phyloP scores from a whole-genome alignment of 2,888 invertebrate species.

The Nymphalis c-album region DNA sequence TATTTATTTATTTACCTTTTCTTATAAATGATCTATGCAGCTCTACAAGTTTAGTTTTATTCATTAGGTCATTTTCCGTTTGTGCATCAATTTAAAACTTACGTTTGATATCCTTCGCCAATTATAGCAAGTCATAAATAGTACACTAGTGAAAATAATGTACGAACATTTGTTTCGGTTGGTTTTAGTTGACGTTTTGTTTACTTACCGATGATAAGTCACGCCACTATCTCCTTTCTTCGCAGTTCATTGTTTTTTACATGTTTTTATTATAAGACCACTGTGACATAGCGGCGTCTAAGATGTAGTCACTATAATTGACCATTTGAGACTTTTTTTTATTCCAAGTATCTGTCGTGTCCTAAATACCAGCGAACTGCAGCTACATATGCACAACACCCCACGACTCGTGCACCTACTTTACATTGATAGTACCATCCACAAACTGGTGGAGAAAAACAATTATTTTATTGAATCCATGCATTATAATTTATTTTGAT shows the following conservation, averaged over 20 bases:
- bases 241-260: too few relatives aligned
- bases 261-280: not conserved
- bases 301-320: slow-evolving; percentile 3
- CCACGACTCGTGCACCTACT: slow-evolving; percentile 8
- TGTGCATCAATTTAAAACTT: not conserved
- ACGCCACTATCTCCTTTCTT: too few relatives aligned
- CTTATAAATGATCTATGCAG: not conserved
- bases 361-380: slow-evolving; percentile 7
- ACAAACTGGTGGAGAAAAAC: not conserved
- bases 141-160: too few relatives aligned
- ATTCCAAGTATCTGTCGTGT: not conserved
- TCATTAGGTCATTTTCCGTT: not conserved
- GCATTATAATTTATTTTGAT: slow-evolving; percentile 2
- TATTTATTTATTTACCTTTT: not conserved
- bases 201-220: too few relatives aligned
- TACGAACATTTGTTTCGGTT: too few relatives aligned
- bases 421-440: slow-evolving; percentile 8
- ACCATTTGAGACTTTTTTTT: not conserved
- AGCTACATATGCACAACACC: slow-evolving; percentile 4
- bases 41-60: not conserved
- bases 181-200: too few relatives aligned
- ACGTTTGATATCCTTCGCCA: too few relatives aligned
- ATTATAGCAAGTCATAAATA: too few relatives aligned
- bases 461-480: slow-evolving; percentile 8
- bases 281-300: slow-evolving; percentile 3